These are phyloP conservation scores for Carterocephalus palaemon DNA, from an alignment of 2,888 invertebrate species.

Conservation along the genomic window DNA sequence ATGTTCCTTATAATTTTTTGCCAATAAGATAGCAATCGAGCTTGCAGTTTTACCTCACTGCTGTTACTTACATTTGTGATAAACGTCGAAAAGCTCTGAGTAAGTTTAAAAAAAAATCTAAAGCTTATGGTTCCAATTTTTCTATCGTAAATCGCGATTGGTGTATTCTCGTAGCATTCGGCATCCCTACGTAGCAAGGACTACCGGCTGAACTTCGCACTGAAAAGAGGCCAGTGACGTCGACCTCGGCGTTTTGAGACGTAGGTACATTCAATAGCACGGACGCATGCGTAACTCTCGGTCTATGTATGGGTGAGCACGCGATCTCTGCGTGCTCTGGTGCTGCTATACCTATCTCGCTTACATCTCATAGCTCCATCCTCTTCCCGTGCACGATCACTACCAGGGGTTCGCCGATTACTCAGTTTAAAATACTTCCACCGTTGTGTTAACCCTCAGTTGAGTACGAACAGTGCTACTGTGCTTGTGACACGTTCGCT, in stretches of 20 bases:
- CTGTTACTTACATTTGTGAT: no score
- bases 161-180: constrained; percentile 14
- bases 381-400: constrained; percentile 38
- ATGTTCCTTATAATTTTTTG: no score
- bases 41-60: no score
- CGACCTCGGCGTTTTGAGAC: constrained; percentile 56
- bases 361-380: constrained; percentile 47
- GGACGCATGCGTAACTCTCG: constrained; percentile 64
- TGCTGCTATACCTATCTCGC: constrained; percentile 54
- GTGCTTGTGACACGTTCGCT: constrained; percentile 47
- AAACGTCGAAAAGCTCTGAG: no score
- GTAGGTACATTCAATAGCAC: constrained; percentile 55
- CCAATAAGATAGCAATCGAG: no score
- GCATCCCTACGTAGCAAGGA: constrained; percentile 12
- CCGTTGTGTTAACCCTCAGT: constrained; percentile 63
- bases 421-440: constrained; percentile 69
- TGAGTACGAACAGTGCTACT: constrained; percentile 58
- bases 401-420: constrained; percentile 59
- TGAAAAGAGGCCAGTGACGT: constrained; percentile 65
- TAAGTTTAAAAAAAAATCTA: no score
- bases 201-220: constrained; percentile 47
- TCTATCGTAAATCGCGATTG: no score
- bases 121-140: no score
- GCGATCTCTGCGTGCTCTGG: constrained; percentile 68
- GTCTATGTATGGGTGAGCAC: constrained; percentile 63